These are phyloP conservation scores for Botrylloides violaceus DNA, from an alignment of 23 tunicate genomes.

Conservation along the genomic window DNA sequence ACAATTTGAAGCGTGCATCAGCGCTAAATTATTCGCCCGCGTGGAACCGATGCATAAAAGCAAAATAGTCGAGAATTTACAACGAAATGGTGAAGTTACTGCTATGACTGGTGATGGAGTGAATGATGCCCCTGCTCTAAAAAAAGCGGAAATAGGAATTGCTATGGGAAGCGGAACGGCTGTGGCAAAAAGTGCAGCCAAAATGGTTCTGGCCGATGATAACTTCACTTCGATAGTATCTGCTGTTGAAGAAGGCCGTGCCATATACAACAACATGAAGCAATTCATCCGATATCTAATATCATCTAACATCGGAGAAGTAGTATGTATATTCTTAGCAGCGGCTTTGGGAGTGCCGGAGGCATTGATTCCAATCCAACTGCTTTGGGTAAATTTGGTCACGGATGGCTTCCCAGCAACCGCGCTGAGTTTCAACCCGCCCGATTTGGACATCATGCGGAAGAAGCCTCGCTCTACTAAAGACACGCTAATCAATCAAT, in stretches of 20 bases:
- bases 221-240: constrained; percentile 97
- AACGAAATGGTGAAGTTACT: constrained; percentile 87
- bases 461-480: constrained; percentile 82
- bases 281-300: constrained; percentile 93
- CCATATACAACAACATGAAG: constrained; percentile 99
- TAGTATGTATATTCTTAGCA: constrained; percentile 94
- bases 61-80: constrained; percentile 85
- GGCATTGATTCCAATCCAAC: constrained; percentile 94
- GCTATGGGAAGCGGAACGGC: constrained; percentile 99
- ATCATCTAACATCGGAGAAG: constrained; percentile 98
- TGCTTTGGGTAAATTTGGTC: constrained; percentile 95
- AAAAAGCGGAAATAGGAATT: constrained; percentile 94
- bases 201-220: constrained; percentile 97
- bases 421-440: constrained; percentile 94
- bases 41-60: constrained; percentile 99
- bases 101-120: constrained; percentile 99
- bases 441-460: constrained; percentile 91
- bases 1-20: constrained; percentile 71
- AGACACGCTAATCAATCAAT: constrained; percentile 73
- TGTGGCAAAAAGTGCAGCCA: constrained; percentile 88
- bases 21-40: constrained; percentile 89
- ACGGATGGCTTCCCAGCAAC: constrained; percentile 99
- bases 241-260: constrained; percentile 99
- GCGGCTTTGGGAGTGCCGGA: constrained; percentile 98
- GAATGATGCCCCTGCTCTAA: constrained; percentile 95